Conservation (phyloP, 2,113 vertebrate species). For the Cryptotis parvus region DNA sequence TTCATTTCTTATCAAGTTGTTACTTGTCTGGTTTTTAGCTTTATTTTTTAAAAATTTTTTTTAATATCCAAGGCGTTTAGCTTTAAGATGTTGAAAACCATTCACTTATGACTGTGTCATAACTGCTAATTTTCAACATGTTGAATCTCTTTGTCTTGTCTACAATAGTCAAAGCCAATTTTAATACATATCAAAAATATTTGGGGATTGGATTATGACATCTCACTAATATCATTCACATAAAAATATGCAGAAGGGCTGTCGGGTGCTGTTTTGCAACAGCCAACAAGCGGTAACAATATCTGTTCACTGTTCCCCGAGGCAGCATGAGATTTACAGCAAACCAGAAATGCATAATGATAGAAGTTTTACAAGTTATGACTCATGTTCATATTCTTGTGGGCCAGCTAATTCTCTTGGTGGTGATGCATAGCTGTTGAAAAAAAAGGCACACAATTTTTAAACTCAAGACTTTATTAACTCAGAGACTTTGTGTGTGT, state of each 20-base stretch:
- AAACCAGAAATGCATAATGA: background rate
- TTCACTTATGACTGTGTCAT: background rate
- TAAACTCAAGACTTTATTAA: background rate
- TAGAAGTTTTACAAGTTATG: background rate
- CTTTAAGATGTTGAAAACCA: background rate
- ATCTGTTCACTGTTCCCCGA: background rate
- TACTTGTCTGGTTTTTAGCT: background rate
- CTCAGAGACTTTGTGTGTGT: background rate
- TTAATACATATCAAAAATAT: background rate
- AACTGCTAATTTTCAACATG: background rate
- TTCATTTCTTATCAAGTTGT: slow-evolving; percentile 61
- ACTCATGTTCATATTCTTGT: background rate
- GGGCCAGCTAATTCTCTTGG: background rate
- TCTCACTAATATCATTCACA: background rate
- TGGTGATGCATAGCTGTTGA: background rate
- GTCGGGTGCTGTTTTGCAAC: background rate
- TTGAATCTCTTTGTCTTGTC: background rate
- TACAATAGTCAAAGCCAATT: background rate
- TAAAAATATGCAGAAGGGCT: background rate
- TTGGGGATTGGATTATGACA: background rate
- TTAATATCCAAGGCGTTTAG: too few species aligned
- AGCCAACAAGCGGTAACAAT: background rate
- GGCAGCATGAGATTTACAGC: background rate
- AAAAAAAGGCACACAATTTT: background rate
- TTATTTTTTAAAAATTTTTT: too few species aligned